A percentile compares a stretch with the other conserved stretches of the same genome.
Conservation (phyloP, 2,888 invertebrate species). For the Atrina japonica region DNA sequence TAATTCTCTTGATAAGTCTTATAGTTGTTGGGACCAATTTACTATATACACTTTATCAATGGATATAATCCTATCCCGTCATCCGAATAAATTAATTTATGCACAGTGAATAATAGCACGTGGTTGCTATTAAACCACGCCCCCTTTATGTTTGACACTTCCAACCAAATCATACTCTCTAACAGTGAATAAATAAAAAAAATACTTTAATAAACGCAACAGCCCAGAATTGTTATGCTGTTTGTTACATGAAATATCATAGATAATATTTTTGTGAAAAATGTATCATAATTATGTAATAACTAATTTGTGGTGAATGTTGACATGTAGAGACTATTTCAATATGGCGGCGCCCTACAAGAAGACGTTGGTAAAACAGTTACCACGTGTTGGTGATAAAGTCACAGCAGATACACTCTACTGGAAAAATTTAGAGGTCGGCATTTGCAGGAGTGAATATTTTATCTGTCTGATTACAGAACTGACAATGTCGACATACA, state of each 20-base stretch:
- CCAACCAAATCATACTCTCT: constrained; percentile 2
- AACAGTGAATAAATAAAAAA: not conserved
- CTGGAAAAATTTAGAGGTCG: constrained; percentile 91
- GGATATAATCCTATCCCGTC: constrained; percentile 67
- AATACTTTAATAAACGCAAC: no score
- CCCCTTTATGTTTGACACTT: constrained; percentile 19
- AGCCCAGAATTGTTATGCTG: no score
- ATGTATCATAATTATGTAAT: no score
- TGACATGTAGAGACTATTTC: no score
- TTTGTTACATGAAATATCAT: no score
- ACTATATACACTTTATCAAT: constrained; percentile 61
- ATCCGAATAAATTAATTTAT: constrained; percentile 73
- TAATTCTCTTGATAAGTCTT: constrained; percentile 35
- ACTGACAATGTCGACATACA: no score
- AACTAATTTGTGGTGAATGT: no score
- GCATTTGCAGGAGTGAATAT: no score
- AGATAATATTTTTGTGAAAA: no score
- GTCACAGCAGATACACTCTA: constrained; percentile 90
- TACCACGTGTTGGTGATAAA: constrained; percentile 85
- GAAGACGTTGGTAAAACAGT: constrained; percentile 85
- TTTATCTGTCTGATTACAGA: no score
- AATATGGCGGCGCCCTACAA: constrained; percentile 84
- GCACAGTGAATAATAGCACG: constrained; percentile 43
- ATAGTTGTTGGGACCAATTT: constrained; percentile 58
- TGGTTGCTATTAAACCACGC: constrained; percentile 26